Conservation (phyloP, 2,888 invertebrate genomes). For the Achlya flavicornis region DNA sequence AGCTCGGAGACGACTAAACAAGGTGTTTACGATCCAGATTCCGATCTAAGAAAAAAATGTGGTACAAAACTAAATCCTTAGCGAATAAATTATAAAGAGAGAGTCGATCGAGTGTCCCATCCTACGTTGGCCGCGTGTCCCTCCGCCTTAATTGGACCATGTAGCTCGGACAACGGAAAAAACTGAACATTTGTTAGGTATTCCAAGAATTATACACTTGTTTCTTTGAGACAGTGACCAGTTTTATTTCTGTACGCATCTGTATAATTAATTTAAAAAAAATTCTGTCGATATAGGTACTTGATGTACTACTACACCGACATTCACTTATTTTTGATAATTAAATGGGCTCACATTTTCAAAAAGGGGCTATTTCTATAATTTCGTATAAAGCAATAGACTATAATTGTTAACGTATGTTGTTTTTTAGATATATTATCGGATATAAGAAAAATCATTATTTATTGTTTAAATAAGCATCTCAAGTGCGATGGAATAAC, state of each 20-base stretch:
- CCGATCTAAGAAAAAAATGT: conserved; percentile 67
- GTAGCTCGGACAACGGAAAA: conserved; percentile 72
- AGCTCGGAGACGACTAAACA: conserved; percentile 69
- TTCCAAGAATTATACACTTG: conserved; percentile 81
- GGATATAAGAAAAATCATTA: too few relatives aligned
- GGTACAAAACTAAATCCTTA: conserved; percentile 67
- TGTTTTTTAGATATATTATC: too few relatives aligned
- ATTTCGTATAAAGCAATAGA: too few relatives aligned
- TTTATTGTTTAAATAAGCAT: too few relatives aligned
- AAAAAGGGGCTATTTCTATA: too few relatives aligned
- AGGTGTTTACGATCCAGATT: conserved; percentile 82
- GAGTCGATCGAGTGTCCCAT: conserved; percentile 38
- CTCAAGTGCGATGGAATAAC: background rate
- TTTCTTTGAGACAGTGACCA: conserved; percentile 53
- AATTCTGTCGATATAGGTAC: background rate
- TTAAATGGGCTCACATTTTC: too few relatives aligned
- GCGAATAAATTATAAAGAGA: conserved; percentile 80
- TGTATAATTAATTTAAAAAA: conserved; percentile 18
- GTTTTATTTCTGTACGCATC: conserved; percentile 41
- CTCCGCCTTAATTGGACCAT: conserved; percentile 79
- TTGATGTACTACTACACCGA: background rate
- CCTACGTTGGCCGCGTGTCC: conserved; percentile 47
- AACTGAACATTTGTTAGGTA: conserved; percentile 82
- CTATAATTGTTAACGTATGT: too few relatives aligned
- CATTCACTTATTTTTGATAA: background rate